These are phyloP conservation scores for Catharus minimus DNA, from an alignment of 2,113 vertebrate genomes.

Conservation along the genomic window DNA sequence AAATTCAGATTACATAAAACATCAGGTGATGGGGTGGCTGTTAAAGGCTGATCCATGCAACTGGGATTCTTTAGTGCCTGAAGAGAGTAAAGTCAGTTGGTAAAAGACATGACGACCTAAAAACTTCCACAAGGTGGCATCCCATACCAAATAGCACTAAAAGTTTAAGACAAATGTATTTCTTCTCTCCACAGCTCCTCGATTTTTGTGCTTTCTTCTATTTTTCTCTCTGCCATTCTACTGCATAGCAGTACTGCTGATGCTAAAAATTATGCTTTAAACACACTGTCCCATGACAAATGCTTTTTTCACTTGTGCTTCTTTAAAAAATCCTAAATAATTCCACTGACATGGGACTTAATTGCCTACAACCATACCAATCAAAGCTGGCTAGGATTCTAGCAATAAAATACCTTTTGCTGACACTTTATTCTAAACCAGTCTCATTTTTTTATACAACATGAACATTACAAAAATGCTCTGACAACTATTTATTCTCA, in stretches of 20 bases:
- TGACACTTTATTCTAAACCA: background rate
- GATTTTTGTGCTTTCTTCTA: slow-evolving; percentile 6
- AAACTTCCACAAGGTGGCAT: slow-evolving; percentile 57
- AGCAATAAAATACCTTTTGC: background rate
- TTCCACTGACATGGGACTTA: background rate
- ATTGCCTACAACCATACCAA: background rate
- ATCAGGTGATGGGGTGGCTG: background rate
- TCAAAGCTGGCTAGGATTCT: background rate
- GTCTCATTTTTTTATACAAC: background rate
- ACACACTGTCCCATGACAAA: background rate
- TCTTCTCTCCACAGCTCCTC: background rate
- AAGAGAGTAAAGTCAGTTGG: background rate
- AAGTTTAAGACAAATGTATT: background rate
- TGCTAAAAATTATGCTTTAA: slow-evolving; percentile 17
- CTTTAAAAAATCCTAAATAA: background rate
- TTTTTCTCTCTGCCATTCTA: slow-evolving; percentile 23
- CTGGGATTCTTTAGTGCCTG: background rate
- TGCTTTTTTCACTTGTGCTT: background rate
- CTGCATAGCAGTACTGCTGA: background rate
- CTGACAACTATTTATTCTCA: slow-evolving; percentile 8
- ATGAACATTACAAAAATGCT: background rate
- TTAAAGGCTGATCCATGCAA: background rate
- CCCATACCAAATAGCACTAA: background rate
- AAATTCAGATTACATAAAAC: background rate
- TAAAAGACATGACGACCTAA: background rate